Evolutionary conservation across 2,888 invertebrate genomes (phyloP), one percentile per base, ranked within the genome.

Genomic region (Agriopis marginaria): DNA sequence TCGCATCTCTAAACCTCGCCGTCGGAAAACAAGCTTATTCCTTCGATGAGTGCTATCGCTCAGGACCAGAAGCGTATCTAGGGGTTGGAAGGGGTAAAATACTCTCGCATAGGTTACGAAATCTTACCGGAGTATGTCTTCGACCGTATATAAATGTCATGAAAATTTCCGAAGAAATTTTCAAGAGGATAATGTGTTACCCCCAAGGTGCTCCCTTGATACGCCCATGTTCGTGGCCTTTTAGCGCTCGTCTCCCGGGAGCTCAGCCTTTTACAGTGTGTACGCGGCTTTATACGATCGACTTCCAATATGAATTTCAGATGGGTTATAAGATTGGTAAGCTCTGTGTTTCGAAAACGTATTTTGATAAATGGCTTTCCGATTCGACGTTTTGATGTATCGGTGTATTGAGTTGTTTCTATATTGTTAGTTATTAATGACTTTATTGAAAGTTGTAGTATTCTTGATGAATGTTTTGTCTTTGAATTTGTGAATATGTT

Each of bases 21-120:
- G 91, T 88, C 89, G 92, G 90, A 90, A 94, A 94, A 93, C 94
- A 93, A 87, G 94, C 94, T 94, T 94, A 94, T 92, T 92, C 92
- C 86, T 86, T 82, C 90, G 90, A 92, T 92, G 92, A 92, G 92
- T 92, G 92, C 90, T 91, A 77, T 71, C 70, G 73, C 68, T 68
- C 60, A 47, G 17, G 6, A 7, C 50, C 42, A 45, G 49, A 56
- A 61, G n/a, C 60, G 68, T 45, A 69, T 40, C 12, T 59, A 45
- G 7, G 17, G 14, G 10, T n/a, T 11, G n/a, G 9, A 64, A 44
- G 32, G 53, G 39, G 39, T 60, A n/a, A 32, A 47, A 39, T 39
- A 7, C 17, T 9, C 7, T 44, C 8, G 12, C 14, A 17, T 7
- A 42, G 17, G 1, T 44, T 8, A 39, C 6, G 32, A 54, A n/a